Evolutionary conservation across 2,113 vertebrate genomes (phyloP), one percentile per base, ranked within the genome.

Genomic region (Rafetus swinhoei): DNA sequence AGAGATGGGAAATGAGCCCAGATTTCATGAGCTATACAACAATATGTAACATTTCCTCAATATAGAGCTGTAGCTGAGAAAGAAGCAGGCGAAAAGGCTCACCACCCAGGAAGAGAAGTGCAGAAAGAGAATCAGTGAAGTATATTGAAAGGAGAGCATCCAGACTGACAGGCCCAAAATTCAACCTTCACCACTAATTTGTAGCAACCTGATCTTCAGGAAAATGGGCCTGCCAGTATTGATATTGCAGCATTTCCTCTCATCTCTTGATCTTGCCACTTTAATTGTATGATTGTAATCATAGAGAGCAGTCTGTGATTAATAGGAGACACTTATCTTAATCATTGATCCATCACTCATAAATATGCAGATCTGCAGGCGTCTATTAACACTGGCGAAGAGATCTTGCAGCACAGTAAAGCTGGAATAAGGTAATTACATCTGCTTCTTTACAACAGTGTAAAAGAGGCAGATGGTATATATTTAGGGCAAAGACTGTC

Each of bases 381-480:
- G 74, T 81, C 84, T 60, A 79, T 56, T 56, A 87, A 83, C 79
- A 39, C 6, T 81, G 79, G 87, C 86, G 87, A 91, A 69, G 90
- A n/a, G 32, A n/a, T 8, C 62, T 7, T 69, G 62, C 62, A 18
- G 54, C 89, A 16, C 77, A 95, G 82, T 81, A 81, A 95, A 92
- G 29, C 53, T 5, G 2, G 77, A 90, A 90, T 55, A 25, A 87
- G 90, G 53, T 45, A 24, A 60, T 83, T 60, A 91, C 76, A 89
- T 54, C 72, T 50, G 54, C 29, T 76, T 45, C 45, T 93, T 86
- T 76, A 86, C 13, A n/a, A 18, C 74, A 86, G 88, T 79, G 90
- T 54, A 62, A 94, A 60, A 89, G 65, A 82, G 92, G 85, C 93
- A 89, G 79, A 86, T 69, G 65, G 79, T 35, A 25, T 39, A 54